phyloP scores from a whole-genome alignment of 2,797 vertebrate genomes.

The Melopsittacus undulatus region DNA sequence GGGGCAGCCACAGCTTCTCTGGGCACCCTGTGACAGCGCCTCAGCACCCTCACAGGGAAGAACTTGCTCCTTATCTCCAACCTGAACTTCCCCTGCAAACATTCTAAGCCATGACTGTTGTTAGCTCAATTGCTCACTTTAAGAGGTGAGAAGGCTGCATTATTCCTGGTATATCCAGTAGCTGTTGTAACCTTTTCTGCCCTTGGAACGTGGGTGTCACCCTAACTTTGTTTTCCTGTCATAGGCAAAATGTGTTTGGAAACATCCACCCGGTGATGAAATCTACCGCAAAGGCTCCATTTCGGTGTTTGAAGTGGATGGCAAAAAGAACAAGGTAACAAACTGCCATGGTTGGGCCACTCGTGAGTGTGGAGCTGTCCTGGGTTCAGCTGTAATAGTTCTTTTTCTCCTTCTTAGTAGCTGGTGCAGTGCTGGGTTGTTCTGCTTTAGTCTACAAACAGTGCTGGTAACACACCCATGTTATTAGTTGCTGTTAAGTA shows the following conservation, averaged over 20 bases:
- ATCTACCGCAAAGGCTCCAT: conserved; percentile 96
- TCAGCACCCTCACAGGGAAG: background rate
- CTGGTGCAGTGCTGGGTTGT: background rate
- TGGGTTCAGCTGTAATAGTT: background rate
- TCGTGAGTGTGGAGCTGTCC: background rate
- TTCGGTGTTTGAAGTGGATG: conserved; percentile 98
- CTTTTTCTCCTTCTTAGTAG: background rate
- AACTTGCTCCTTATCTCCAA: background rate
- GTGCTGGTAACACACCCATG: background rate
- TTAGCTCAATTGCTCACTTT: background rate
- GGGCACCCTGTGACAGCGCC: background rate
- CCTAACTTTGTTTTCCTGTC: background rate
- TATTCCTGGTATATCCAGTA: background rate
- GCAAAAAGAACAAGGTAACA: conserved; percentile 97
- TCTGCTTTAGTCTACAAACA: background rate
- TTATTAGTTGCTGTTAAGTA: background rate
- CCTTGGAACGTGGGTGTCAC: background rate
- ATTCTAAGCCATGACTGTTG: background rate
- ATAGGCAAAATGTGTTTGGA: conserved; percentile 98
- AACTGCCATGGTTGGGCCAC: no score
- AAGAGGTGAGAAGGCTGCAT: background rate
- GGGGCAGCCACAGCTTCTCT: background rate
- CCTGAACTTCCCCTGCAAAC: background rate
- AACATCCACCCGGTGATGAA: conserved; percentile 96
- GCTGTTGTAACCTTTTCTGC: background rate